Evolutionary conservation across 2,797 vertebrate species (phyloP).

Genomic region (Bradypodion ventrale): DNA sequence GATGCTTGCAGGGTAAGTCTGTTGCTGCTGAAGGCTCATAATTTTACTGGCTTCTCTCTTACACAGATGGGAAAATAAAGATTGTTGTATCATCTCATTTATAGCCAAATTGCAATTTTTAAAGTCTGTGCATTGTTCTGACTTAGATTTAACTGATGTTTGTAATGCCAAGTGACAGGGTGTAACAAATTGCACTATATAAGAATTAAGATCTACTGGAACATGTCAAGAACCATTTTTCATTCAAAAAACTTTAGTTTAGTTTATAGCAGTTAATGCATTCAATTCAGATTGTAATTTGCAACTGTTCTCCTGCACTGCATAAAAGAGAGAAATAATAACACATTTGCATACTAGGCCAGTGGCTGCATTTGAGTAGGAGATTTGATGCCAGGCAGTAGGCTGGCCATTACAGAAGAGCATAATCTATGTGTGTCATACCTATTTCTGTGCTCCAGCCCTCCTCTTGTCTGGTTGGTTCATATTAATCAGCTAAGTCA

Average conservation of each 20-base stretch:
- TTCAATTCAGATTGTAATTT: slow-evolving; percentile 12
- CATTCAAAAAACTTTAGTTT: slow-evolving; percentile 11
- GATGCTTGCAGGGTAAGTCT: slow-evolving; percentile 49
- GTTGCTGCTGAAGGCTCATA: slow-evolving; percentile 48
- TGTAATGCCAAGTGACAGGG: slow-evolving; percentile 7
- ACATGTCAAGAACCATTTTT: neutral
- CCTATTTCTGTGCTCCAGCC: too few species aligned
- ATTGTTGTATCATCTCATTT: slow-evolving; percentile 55
- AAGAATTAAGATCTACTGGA: slow-evolving; percentile 14
- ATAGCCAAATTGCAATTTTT: slow-evolving; percentile 54
- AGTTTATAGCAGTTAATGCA: neutral
- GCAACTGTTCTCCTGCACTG: too few species aligned
- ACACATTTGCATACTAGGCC: neutral
- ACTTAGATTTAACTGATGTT: slow-evolving; percentile 43
- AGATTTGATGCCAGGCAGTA: too few species aligned
- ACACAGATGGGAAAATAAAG: slow-evolving; percentile 51
- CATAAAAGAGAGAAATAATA: neutral
- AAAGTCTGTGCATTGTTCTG: slow-evolving; percentile 44
- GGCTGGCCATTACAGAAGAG: too few species aligned
- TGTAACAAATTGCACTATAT: slow-evolving; percentile 16
- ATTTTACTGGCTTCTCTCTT: slow-evolving; percentile 60
- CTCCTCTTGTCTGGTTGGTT: too few species aligned
- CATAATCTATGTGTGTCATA: too few species aligned
- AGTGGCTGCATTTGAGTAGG: neutral
- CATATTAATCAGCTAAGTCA: too few species aligned